These are phyloP conservation scores for Pardalotus punctatus DNA, from an alignment of 2,113 vertebrate genomes.

Conservation along the genomic window DNA sequence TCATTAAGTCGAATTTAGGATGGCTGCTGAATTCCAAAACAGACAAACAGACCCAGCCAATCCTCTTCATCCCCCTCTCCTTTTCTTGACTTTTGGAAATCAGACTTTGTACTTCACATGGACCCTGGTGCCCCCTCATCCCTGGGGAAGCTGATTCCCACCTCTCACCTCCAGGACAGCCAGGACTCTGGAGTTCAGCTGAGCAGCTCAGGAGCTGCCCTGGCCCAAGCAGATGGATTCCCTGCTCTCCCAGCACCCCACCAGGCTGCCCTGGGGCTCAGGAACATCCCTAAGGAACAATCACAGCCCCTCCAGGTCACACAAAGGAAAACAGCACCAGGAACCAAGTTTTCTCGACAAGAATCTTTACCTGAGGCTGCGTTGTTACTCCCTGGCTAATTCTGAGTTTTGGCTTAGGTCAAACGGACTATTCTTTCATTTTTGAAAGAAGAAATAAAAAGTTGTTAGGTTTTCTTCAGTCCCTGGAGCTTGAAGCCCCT, in stretches of 20 bases:
- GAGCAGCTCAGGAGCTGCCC: not conserved
- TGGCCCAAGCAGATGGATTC: rapidly evolving
- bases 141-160: not conserved
- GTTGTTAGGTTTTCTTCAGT: rapidly evolving
- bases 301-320: rapidly evolving
- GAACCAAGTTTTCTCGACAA: rapidly evolving
- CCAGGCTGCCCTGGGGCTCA: not conserved
- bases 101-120: rapidly evolving
- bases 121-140: rapidly evolving
- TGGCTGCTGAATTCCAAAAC: not conserved
- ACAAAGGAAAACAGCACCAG: rapidly evolving
- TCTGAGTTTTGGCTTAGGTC: not conserved
- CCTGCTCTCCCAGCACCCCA: not conserved
- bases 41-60: not conserved
- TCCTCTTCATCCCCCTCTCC: not conserved
- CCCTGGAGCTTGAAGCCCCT: not conserved
- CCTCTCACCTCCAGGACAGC: rapidly evolving
- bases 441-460: not conserved
- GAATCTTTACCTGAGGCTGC: not conserved
- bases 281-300: not conserved
- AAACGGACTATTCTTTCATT: not conserved
- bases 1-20: not conserved
- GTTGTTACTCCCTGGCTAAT: not conserved
- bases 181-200: not conserved
- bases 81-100: not conserved